Base-by-base conservation (phyloP, 2,888 invertebrate genomes). In the Pachycephus smyrnensis region DNA sequence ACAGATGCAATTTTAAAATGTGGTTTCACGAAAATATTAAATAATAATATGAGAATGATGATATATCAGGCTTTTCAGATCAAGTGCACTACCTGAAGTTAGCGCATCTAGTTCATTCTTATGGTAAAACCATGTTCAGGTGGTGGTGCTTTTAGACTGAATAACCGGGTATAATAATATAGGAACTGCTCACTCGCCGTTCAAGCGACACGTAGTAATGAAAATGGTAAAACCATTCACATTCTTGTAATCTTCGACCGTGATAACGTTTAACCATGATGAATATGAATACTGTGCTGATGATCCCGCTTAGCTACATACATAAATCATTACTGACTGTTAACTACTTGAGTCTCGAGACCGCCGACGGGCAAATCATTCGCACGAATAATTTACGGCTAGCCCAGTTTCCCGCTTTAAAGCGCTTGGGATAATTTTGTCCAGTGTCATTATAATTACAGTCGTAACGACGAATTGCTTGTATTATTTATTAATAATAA, bases 311-410 rank as follows among this genome's bases (percentile, higher is more conserved):
- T 55, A 55, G 55, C 55, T 55, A 55, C 55, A 55, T 55, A 55
- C 55, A 55, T 55, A 55, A 55, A 55, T 55, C 55, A 55, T 55
- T 55, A 55, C 55, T 55, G 55, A 55, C 55, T 55, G 55, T 55
- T 55, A 55, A 55, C 55, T 55, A 23, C 55, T 55, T 73, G 68
- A 35, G 75, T 30, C 68, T 76, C 12, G 32, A 32, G 73, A 68
- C 37, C 76, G 75, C n/a, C 37, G n/a, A 79, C 30, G 31, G 36
- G 23, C 73, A 78, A 77, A 40, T 79, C 68, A 30, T 75, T 36
- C 40, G 35, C 75, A 31, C 33, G n/a, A 73, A 33, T 36, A 30
- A 35, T 31, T 30, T 77, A 75, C 78, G 79, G 83, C 78, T 81
- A 79, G 23, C 15, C 9, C 9, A 55, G 55, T 23, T 55, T 9